Evolutionary conservation across 2,113 vertebrate genomes (phyloP).

Genomic region (Ondatra zibethicus): DNA sequence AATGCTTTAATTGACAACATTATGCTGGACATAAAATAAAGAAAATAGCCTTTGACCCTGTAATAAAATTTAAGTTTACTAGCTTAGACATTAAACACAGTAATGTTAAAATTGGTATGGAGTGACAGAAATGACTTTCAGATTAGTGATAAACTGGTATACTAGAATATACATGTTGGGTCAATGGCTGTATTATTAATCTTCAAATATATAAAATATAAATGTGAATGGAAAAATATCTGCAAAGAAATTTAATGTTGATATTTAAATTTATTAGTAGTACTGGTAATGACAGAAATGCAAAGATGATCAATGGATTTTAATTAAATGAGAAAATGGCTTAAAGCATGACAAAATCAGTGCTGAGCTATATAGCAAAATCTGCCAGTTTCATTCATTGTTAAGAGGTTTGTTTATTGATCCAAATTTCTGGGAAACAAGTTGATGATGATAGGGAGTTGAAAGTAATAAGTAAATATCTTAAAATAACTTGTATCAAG

Average conservation of each 20-base stretch:
- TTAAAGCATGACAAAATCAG: neutral
- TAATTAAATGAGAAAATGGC: constrained; percentile 22
- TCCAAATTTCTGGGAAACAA: neutral
- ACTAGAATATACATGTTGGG: neutral
- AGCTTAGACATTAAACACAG: neutral
- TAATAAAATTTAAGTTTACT: neutral
- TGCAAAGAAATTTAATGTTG: neutral
- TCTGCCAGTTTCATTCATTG: neutral
- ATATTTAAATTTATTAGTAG: neutral
- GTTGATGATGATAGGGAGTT: neutral
- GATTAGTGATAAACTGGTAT: neutral
- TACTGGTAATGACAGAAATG: neutral
- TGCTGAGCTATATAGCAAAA: too few relatives aligned
- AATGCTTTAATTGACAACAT: neutral
- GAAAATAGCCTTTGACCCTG: neutral
- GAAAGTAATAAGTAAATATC: constrained; percentile 2
- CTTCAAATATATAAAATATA: neutral
- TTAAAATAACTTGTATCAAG: neutral
- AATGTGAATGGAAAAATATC: neutral
- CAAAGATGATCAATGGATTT: neutral
- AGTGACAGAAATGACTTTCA: neutral
- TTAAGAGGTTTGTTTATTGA: neutral
- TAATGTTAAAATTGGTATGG: constrained; percentile 28
- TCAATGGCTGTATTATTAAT: neutral
- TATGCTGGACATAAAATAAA: neutral